Evolutionary conservation across 2,113 vertebrate genomes (phyloP).

Genomic region (Pseudopipra pipra): DNA sequence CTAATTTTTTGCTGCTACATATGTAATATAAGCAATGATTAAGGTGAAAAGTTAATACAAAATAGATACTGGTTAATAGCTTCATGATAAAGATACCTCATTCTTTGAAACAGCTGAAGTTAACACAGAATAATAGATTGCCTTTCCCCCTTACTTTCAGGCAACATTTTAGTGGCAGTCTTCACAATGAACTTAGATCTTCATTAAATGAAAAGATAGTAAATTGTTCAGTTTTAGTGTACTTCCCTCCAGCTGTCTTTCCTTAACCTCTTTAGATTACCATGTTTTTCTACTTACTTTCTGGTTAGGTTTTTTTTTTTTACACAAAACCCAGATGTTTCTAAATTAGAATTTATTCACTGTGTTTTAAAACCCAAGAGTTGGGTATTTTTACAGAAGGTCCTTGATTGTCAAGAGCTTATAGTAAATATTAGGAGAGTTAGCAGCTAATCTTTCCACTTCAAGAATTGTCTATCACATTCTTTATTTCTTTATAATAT

Average conservation of each 20-base stretch:
- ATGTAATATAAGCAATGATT: conserved; percentile 9
- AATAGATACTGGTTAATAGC: background rate
- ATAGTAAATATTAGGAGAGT: background rate
- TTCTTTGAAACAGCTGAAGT: conserved; percentile 6
- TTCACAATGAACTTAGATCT: background rate
- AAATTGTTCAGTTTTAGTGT: background rate
- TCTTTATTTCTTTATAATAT: conserved; percentile 35
- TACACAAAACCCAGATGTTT: background rate
- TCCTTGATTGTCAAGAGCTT: background rate
- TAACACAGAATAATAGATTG: background rate
- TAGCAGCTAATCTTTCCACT: conserved; percentile 20
- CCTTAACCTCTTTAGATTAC: background rate
- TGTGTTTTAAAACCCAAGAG: conserved; percentile 18
- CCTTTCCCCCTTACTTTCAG: background rate
- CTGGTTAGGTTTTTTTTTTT: background rate
- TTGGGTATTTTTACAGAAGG: background rate
- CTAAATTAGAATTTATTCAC: conserved; percentile 26
- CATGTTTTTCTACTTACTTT: background rate
- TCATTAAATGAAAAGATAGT: background rate
- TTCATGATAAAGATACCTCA: background rate
- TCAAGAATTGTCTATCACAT: background rate
- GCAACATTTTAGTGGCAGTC: background rate
- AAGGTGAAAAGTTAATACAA: background rate
- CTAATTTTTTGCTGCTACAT: background rate
- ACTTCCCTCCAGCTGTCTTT: background rate